Base-by-base conservation (phyloP, 1,140 invertebrate genomes). In the Nylanderia fulva region DNA sequence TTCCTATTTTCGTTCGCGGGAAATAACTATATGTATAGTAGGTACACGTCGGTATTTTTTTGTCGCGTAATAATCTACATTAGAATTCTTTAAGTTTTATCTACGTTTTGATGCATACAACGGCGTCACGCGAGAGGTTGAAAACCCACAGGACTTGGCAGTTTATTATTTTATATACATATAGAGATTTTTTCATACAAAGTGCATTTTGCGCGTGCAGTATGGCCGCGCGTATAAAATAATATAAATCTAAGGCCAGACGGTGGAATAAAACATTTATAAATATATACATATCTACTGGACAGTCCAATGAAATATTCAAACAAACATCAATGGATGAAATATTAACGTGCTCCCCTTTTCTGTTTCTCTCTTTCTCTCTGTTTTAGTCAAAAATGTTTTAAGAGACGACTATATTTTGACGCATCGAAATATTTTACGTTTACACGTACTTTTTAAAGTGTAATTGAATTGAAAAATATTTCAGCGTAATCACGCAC, bases 21-120 rank as follows among this genome's bases (percentile, higher is more conserved):
- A 24, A 42, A 27, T 42, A 58, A n/a, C 45, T 33, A 52, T 29
- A 42, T n/a, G n/a, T n/a, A n/a, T n/a, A n/a, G n/a, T n/a, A n/a
- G n/a, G 63, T 45, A 72, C 39, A 72, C 39, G n/a, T 11, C 77
- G 18, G 27, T 56, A 58, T 58, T 80, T 68, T n/a, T 71, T 13
- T 18, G 45, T 68, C 66, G 36, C 13, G 54, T 42, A 71, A 72
- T 82, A 58, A 82, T 82, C 66, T 82, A 13, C 77, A 72, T 82
- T 82, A 58, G 77, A 82, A 71, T 82, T 58, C 77, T 72, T 82
- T 72, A 82, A 58, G 33, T 82, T 56, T 82, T 82, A 82, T 82
- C 77, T 58, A 33, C 66, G 13, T 45, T 45, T 15, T 82, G 77
- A 82, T 58, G 66, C 66, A 80, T 80, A 80, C 36, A 39, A 56